Evolutionary conservation across 2,888 invertebrate genomes (phyloP).

Genomic region (Euplagia quadripunctaria): DNA sequence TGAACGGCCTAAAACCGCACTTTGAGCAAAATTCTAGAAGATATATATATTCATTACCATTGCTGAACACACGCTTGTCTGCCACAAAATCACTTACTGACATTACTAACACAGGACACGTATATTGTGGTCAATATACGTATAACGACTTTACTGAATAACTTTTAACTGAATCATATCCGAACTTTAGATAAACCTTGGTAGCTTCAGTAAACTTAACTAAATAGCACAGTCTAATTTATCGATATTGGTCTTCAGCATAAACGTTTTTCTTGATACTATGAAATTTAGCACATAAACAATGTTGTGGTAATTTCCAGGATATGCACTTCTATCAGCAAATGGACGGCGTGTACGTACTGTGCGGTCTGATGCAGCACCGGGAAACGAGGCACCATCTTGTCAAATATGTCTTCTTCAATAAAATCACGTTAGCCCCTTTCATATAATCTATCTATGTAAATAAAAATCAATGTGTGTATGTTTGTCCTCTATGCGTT

Average conservation of each 20-base stretch:
- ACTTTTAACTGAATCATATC: too few species aligned
- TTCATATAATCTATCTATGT: background rate
- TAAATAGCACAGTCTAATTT: too few species aligned
- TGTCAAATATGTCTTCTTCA: conserved; percentile 89
- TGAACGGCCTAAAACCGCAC: too few species aligned
- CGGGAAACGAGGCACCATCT: conserved; percentile 88
- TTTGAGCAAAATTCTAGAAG: too few species aligned
- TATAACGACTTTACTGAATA: background rate
- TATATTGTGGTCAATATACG: background rate
- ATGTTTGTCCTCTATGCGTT: too few species aligned
- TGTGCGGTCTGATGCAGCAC: conserved; percentile 89
- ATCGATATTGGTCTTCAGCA: background rate
- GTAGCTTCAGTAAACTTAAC: background rate
- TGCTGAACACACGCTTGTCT: background rate
- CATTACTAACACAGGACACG: background rate
- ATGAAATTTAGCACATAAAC: too few species aligned
- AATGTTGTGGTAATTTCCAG: conserved; percentile 48
- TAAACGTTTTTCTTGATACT: background rate
- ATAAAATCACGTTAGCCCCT: conserved; percentile 83
- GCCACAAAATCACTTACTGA: background rate
- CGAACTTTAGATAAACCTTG: background rate
- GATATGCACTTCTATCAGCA: conserved; percentile 86
- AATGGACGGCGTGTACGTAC: conserved; percentile 86
- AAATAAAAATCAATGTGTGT: too few species aligned
- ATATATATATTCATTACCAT: too few species aligned